phyloP scores from a whole-genome alignment of 2,113 vertebrate species.

The Dascyllus trimaculatus region DNA sequence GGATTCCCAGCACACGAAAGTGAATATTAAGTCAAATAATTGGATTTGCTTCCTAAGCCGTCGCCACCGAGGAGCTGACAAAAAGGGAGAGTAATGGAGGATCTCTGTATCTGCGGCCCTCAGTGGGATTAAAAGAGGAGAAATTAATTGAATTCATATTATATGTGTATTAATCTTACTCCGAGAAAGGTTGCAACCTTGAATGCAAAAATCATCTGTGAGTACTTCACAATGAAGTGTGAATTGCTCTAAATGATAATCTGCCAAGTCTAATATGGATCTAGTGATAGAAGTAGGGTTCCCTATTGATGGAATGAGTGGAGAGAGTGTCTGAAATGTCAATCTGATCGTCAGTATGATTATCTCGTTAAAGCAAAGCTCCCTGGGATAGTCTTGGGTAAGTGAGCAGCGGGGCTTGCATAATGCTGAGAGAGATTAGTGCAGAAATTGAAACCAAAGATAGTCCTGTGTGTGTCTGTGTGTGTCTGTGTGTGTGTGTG shows the following conservation, averaged over 20 bases:
- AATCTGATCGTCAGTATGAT: slow-evolving; percentile 74
- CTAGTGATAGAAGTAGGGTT: slow-evolving; percentile 62
- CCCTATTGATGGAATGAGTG: slow-evolving; percentile 69
- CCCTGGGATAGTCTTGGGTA: slow-evolving; percentile 66
- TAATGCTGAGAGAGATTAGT: slow-evolving; percentile 74
- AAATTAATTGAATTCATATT: slow-evolving; percentile 80
- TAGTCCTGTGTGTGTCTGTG: slow-evolving; percentile 31
- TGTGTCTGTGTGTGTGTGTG: slow-evolving; percentile 10
- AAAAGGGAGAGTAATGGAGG: slow-evolving; percentile 63
- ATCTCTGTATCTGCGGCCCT: slow-evolving; percentile 72
- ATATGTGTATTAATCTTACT: slow-evolving; percentile 76
- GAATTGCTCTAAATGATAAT: slow-evolving; percentile 80
- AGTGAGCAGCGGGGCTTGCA: slow-evolving; percentile 74
- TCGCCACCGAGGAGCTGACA: slow-evolving; percentile 63
- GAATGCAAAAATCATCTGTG: slow-evolving; percentile 62
- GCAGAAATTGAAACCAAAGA: slow-evolving; percentile 76
- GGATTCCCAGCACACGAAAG: slow-evolving; percentile 62
- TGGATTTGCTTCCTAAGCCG: slow-evolving; percentile 78
- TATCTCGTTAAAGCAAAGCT: slow-evolving; percentile 76
- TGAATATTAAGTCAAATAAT: slow-evolving; percentile 81
- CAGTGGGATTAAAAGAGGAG: slow-evolving; percentile 65
- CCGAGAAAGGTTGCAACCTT: slow-evolving; percentile 62
- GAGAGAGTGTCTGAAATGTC: slow-evolving; percentile 80
- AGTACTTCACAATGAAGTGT: slow-evolving; percentile 72
- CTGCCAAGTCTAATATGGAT: slow-evolving; percentile 76